phyloP scores from a whole-genome alignment of 1,140 invertebrate species.

The Heliconius hewitsoni region DNA sequence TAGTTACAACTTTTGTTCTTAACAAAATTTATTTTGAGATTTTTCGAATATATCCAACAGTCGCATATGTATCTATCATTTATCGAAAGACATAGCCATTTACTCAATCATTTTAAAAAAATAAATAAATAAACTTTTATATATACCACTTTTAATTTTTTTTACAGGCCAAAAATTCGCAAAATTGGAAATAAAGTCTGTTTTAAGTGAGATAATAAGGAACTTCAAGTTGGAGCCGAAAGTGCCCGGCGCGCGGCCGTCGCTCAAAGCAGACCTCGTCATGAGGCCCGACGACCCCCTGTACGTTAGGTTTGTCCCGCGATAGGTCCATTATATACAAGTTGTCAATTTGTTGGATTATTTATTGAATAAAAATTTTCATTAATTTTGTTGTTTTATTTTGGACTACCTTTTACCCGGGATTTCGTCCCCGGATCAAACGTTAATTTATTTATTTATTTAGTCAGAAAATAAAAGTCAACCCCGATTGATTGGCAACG shows the following conservation, averaged over 20 bases:
- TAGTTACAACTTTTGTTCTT: too few species aligned
- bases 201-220: conserved; percentile 84
- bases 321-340: background rate
- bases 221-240: conserved; percentile 82
- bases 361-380: background rate
- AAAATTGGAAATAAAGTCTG: conserved; percentile 87
- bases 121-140: background rate
- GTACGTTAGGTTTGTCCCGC: conserved; percentile 53
- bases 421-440: too few species aligned
- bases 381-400: background rate
- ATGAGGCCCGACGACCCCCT: conserved; percentile 60
- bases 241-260: conserved; percentile 47
- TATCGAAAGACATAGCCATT: too few species aligned
- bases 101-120: too few species aligned
- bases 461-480: too few species aligned
- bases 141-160: background rate
- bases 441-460: too few species aligned
- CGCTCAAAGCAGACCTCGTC: conserved; percentile 71
- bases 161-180: conserved; percentile 86
- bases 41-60: too few species aligned
- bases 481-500: too few species aligned
- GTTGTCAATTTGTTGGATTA: too few species aligned
- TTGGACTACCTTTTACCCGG: background rate
- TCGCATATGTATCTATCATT: too few species aligned
- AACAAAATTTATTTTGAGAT: too few species aligned